Evolutionary conservation across 2,113 vertebrate species (phyloP).

Genomic region (Microcebus lehilahytsara): DNA sequence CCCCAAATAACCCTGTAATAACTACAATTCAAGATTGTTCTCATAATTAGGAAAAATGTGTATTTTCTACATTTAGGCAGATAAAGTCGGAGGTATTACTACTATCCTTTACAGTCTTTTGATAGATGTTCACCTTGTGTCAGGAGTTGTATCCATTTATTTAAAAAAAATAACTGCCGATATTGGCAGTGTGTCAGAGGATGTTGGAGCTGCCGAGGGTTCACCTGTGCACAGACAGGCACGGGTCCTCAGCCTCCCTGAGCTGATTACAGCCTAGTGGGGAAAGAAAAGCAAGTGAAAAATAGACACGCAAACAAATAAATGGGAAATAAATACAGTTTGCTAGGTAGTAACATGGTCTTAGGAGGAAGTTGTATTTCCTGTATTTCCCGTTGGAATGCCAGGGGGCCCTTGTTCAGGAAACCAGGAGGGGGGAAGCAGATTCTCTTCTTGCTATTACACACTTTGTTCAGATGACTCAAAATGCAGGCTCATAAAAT

Average conservation of each 20-base stretch:
- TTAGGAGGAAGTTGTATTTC: not conserved
- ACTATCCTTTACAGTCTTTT: not conserved
- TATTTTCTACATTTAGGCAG: not conserved
- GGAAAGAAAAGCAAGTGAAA: not conserved
- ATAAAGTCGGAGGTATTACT: not conserved
- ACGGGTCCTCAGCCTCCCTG: too few species aligned
- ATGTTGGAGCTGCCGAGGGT: not conserved
- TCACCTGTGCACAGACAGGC: not conserved
- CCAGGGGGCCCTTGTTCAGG: not conserved
- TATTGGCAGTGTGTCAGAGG: not conserved
- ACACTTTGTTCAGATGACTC: not conserved
- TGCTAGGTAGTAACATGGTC: not conserved
- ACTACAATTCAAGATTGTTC: not conserved
- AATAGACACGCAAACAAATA: not conserved
- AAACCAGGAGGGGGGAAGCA: not conserved
- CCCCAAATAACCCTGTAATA: not conserved
- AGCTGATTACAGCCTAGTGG: not conserved
- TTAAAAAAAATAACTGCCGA: not conserved
- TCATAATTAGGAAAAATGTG: not conserved
- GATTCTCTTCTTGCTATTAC: not conserved
- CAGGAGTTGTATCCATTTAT: not conserved
- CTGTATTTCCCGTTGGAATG: not conserved
- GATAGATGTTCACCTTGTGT: not conserved
- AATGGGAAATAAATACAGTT: not conserved
- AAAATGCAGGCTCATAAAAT: not conserved